phyloP scores from a whole-genome alignment of 30 jellyfish, hydroid and myxozoan species.

The Aurelia sp. region DNA sequence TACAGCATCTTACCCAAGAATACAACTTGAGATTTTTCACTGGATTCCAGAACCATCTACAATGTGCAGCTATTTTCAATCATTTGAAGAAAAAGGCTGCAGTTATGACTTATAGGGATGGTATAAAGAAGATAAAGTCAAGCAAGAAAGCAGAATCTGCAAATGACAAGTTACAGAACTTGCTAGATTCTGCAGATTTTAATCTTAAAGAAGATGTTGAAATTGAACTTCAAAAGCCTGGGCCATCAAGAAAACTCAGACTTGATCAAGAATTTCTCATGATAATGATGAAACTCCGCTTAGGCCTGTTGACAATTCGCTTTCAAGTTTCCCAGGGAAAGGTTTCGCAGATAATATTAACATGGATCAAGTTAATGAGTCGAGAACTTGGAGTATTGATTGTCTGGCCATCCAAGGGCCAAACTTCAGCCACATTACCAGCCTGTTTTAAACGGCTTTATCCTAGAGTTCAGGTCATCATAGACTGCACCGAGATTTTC shows the following conservation, averaged over 20 bases:
- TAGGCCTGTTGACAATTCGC: constrained; percentile 36
- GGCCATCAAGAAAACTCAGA: constrained; percentile 59
- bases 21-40: constrained; percentile 50
- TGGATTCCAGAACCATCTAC: constrained; percentile 5
- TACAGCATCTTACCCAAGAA: constrained; percentile 41
- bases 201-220: background rate
- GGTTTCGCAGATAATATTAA: constrained; percentile 36
- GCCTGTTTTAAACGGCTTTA: constrained; percentile 51
- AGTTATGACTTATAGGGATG: constrained; percentile 64
- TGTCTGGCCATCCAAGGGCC: constrained; percentile 75
- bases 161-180: background rate
- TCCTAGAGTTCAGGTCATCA: constrained; percentile 56
- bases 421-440: constrained; percentile 43
- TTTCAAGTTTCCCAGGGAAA: constrained; percentile 50
- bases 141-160: background rate
- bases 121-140: constrained; percentile 30
- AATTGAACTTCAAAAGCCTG: constrained; percentile 25
- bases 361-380: constrained; percentile 62
- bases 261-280: constrained; percentile 64
- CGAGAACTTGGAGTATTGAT: constrained; percentile 44
- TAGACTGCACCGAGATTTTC: constrained; percentile 77
- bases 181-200: background rate
- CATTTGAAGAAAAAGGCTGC: constrained; percentile 39
- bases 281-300: constrained; percentile 45
- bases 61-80: constrained; percentile 7